These are phyloP conservation scores for Strigamia crassipes DNA, from an alignment of 2,888 invertebrate species.

Conservation along the genomic window DNA sequence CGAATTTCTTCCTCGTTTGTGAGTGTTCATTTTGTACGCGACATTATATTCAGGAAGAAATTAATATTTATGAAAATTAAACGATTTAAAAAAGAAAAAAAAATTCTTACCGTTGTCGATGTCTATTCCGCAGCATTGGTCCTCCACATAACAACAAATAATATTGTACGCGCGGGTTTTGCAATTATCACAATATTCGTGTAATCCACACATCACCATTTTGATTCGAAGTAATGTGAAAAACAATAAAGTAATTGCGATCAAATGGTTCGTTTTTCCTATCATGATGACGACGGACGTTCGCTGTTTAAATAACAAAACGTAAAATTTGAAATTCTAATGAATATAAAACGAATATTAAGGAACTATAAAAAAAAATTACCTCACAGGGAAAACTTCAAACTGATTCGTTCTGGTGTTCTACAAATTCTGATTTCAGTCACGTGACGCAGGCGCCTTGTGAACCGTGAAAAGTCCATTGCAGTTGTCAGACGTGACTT, in stretches of 20 bases:
- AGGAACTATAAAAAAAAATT: not conserved
- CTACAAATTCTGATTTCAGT: not conserved
- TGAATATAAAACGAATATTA: not conserved
- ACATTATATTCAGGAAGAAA: not conserved
- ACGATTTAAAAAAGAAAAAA: not conserved
- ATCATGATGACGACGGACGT: not conserved
- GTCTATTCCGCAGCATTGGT: not conserved
- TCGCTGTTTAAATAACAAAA: not conserved
- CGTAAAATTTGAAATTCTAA: not conserved
- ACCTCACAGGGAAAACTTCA: not conserved
- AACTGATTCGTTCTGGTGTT: conserved; percentile 17
- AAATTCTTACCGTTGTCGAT: not conserved
- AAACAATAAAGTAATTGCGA: not conserved
- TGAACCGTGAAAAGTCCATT: conserved; percentile 27
- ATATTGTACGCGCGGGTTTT: not conserved
- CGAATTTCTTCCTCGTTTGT: not conserved
- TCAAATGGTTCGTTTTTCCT: not conserved
- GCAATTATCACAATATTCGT: not conserved
- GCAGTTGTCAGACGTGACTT: conserved; percentile 18
- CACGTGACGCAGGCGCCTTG: not conserved
- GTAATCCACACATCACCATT: not conserved
- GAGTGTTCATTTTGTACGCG: not conserved
- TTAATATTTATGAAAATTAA: not conserved
- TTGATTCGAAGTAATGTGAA: not conserved
- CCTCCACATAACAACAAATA: not conserved